Evolutionary conservation across 2,113 vertebrate species (phyloP).

Genomic region (Paradoxurus hermaphroditus): DNA sequence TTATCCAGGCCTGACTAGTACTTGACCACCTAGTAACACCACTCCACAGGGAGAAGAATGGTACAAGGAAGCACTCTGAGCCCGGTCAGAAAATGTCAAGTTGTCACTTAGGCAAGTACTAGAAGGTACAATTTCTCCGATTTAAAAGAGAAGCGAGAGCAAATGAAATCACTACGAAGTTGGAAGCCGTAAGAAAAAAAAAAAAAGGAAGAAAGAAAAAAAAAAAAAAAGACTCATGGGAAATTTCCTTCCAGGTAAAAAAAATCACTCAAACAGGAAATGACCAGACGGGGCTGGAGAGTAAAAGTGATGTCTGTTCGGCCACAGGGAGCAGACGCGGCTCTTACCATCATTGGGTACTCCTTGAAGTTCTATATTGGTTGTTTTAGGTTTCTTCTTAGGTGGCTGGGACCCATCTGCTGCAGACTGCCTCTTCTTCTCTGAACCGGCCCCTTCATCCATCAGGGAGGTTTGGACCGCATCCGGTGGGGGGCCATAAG

Average conservation of each 20-base stretch:
- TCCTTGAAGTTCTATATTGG: constrained; percentile 97
- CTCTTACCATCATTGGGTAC: constrained; percentile 95
- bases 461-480: constrained; percentile 84
- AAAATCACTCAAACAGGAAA: neutral
- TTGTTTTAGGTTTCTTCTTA: constrained; percentile 98
- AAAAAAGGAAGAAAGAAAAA: neutral
- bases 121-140: neutral
- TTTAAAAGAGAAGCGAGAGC: constrained; percentile 31
- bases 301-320: rapidly evolving
- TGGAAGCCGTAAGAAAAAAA: neutral
- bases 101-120: neutral
- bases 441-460: constrained; percentile 89
- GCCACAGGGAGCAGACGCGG: rapidly evolving
- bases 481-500: constrained; percentile 95
- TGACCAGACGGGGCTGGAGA: neutral
- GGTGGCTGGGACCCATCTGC: constrained; percentile 92
- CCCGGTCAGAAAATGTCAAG: neutral
- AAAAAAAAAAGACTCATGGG: neutral
- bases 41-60: neutral
- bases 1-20: neutral
- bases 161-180: neutral
- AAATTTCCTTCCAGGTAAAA: neutral
- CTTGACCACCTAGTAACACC: neutral
- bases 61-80: neutral
- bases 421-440: constrained; percentile 93